A percentile compares a stretch with the other conserved stretches of the same genome.
Evolutionary conservation across 1,140 invertebrate species (phyloP).

Genomic region (Cherax quadricarinatus): DNA sequence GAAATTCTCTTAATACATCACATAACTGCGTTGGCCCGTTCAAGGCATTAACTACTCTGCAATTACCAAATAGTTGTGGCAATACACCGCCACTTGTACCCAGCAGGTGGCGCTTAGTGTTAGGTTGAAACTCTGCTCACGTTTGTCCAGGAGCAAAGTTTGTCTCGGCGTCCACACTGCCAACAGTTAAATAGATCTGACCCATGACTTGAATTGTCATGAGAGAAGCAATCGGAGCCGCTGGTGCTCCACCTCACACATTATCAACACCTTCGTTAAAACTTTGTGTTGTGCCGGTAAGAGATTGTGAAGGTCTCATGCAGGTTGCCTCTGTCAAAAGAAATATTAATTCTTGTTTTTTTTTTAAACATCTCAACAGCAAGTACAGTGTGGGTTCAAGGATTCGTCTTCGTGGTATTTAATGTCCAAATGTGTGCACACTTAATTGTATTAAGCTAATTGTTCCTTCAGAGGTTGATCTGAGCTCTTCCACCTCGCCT

Average conservation of each 20-base stretch:
- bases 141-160: neutral
- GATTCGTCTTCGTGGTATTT: too few relatives aligned
- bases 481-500: too few relatives aligned
- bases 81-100: neutral
- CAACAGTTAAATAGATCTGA: slow-evolving; percentile 8
- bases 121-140: neutral
- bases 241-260: neutral
- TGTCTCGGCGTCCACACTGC: neutral
- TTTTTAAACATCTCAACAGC: too few relatives aligned
- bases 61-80: neutral
- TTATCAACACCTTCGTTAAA: neutral
- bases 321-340: neutral
- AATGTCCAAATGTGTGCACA: too few relatives aligned
- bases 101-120: neutral
- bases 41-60: neutral
- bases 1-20: too few relatives aligned
- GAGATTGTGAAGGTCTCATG: neutral
- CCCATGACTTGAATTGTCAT: neutral
- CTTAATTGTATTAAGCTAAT: too few relatives aligned
- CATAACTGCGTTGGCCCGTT: neutral
- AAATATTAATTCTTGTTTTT: neutral
- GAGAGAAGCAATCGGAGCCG: neutral
- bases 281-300: neutral
- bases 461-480: too few relatives aligned
- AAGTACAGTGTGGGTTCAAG: too few relatives aligned